Base-by-base conservation (phyloP, 1,140 invertebrate species). In the Acromyrmex charruanus region DNA sequence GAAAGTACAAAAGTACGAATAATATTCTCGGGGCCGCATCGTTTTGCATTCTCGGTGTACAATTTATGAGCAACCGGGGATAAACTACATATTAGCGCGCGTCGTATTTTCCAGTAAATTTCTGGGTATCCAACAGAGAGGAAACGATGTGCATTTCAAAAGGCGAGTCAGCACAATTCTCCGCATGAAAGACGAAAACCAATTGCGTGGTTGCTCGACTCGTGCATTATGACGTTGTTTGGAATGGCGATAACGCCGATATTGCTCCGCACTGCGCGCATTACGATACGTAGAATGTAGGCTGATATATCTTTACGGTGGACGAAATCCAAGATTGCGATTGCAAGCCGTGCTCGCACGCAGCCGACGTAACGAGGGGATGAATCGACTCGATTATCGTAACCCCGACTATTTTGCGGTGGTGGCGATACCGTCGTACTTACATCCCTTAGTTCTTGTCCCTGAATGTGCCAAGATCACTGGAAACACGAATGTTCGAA, bases 301-400 rank as follows among this genome's bases (percentile, higher is more conserved):
- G 16, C 12, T 0, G n/a, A 21, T 63, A 58, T 88, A 71, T 88
- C 71, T 86, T 86, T 72, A 72, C 61, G 87, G 31, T 68, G 14
- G n/a, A 4, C 55, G 51, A 86, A 89, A 89, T 86, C 58, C 55
- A 59, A 39, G 55, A 12, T 75, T 28, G 58, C 49, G 75, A 86
- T 89, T 89, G 63, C 35, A 58, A 28, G 35, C 16, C 55, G 63
- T 12, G 14, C 55, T 12, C 86, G 51, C 55, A 58, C 61, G 68
- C 61, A 69, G 71, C 14, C 68, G 14, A 63, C 44, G 28, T 85
- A 87, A 85, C 39, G 68, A 79, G 55, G 7, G 55, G 68, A 44
- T 44, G 66, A 85, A 84, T 84, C 58, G 69, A 69, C 74, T 44
- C n/a, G 16, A 31, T 44, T 59, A 68, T 86, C 66, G 59, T 31